Base-by-base conservation (phyloP, 1,140 invertebrate genomes). In the Lethocerus indicus region DNA sequence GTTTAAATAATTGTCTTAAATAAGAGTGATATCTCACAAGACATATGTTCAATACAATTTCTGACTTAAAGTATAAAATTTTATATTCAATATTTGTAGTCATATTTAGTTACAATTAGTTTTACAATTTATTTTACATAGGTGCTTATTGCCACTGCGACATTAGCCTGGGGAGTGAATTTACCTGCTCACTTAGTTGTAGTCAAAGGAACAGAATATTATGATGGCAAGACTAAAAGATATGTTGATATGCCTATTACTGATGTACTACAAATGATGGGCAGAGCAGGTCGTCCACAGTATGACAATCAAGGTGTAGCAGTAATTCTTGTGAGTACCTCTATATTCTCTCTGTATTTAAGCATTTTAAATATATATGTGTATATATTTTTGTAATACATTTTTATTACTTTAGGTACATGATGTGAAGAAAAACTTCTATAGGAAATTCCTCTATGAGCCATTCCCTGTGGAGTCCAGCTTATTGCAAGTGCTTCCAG, bases 211-310 rank as follows among this genome's bases (percentile, higher is more conserved):
- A 98, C 96, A 1, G 96, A 99, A 67, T 99, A 94, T 67, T 99
- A 83, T 64, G 95, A 99, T 67, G 94, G 92, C 7, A 97, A 98
- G 63, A 78, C 78, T 3, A 87, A 91, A 60, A 78, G 92, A 59
- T 99, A 99, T 66, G 89, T 98, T 2, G 95, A 99, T 59, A 98
- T 98, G 83, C 96, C 96, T 1, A 96, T 99, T 42, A 99, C 95
- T 1, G 93, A 95, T 72, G 83, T 98, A 1, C 70, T 99, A 23
- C 95, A 98, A 70, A 98, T 99, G 96, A 97, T 98, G 81, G 95
- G 95, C 3, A 72, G 95, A 52, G 95, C 95, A 51, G 95, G 95
- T 5, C 71, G 96, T 51, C 96, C 95, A 2, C 83, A 94, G 70
- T 98, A 84, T 63, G 96, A 98, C 65, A 83, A 86, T 58, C 82